These are phyloP conservation scores for Sinocyclocheilus anophthalmus DNA, from an alignment of 2,113 vertebrate species.

Conservation along the genomic window DNA sequence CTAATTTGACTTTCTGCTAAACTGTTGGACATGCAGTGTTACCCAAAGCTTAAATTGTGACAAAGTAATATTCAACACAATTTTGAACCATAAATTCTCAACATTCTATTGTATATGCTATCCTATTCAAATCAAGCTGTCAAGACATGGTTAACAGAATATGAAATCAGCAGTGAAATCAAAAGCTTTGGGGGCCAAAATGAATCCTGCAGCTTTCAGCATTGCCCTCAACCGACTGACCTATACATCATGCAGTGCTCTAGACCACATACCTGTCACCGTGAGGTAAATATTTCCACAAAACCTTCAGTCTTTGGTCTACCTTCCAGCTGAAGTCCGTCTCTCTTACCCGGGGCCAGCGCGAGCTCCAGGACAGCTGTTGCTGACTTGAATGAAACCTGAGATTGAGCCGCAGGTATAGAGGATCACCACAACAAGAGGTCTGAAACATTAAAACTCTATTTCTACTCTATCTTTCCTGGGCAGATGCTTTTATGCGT, in stretches of 20 bases:
- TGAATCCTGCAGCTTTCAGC: not conserved
- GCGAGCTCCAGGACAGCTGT: conserved; percentile 83
- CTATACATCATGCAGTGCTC: not conserved
- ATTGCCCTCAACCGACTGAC: not conserved
- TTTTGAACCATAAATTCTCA: not conserved
- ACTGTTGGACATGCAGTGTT: not conserved
- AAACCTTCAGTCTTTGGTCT: conserved; percentile 68
- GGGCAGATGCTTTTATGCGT: not conserved
- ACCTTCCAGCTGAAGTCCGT: conserved; percentile 68
- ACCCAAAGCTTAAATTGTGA: not conserved
- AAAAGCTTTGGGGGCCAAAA: not conserved
- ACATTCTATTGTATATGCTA: not conserved
- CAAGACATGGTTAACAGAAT: not conserved
- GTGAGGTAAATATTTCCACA: conserved; percentile 71
- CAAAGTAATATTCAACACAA: not conserved
- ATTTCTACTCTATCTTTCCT: not conserved
- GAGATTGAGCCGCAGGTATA: conserved; percentile 88
- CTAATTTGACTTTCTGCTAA: not conserved
- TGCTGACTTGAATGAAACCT: conserved; percentile 90
- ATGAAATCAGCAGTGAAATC: not conserved
- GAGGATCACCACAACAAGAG: conserved; percentile 63
- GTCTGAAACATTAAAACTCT: not conserved
- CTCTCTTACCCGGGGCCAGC: conserved; percentile 67
- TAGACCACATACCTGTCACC: conserved; percentile 67
- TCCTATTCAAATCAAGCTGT: not conserved